Conservation (phyloP, 2,888 invertebrate species). For the Catocala sponsa region DNA sequence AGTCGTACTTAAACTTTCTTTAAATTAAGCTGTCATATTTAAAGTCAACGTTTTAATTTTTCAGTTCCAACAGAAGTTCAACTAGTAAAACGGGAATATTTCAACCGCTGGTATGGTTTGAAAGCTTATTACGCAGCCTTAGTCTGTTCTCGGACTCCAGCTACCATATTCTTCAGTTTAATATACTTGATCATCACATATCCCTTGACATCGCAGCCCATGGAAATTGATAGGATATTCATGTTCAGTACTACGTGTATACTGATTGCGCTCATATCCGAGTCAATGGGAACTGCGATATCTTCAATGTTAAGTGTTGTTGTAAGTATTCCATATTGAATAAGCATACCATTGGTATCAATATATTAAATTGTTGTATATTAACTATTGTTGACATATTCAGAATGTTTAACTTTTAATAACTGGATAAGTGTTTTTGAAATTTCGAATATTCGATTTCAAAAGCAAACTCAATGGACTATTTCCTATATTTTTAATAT, state of each 20-base stretch:
- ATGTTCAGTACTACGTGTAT: slow-evolving; percentile 92
- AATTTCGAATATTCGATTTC: too few species aligned
- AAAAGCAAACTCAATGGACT: too few species aligned
- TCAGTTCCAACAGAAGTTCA: slow-evolving; percentile 94
- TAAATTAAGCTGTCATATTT: too few species aligned
- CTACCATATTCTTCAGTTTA: slow-evolving; percentile 90
- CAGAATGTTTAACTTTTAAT: too few species aligned
- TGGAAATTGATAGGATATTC: slow-evolving; percentile 90
- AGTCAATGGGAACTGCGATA: slow-evolving; percentile 92
- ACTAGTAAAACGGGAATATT: slow-evolving; percentile 93
- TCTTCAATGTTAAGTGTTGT: slow-evolving; percentile 92
- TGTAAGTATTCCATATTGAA: slow-evolving; percentile 87
- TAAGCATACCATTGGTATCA: too few species aligned
- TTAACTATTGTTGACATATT: too few species aligned
- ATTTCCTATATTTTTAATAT: too few species aligned
- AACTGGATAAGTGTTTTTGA: too few species aligned
- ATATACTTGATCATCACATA: slow-evolving; percentile 92
- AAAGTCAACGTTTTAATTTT: too few species aligned
- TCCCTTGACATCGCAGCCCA: slow-evolving; percentile 92
- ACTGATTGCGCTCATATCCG: slow-evolving; percentile 92
- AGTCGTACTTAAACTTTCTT: too few species aligned
- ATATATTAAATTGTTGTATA: too few species aligned
- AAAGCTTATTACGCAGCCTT: slow-evolving; percentile 93
- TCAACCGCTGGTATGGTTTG: slow-evolving; percentile 95
- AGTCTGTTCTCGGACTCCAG: slow-evolving; percentile 91